Base-by-base conservation (phyloP, 1,140 invertebrate species). In the Trypoxylus dichotomus region DNA sequence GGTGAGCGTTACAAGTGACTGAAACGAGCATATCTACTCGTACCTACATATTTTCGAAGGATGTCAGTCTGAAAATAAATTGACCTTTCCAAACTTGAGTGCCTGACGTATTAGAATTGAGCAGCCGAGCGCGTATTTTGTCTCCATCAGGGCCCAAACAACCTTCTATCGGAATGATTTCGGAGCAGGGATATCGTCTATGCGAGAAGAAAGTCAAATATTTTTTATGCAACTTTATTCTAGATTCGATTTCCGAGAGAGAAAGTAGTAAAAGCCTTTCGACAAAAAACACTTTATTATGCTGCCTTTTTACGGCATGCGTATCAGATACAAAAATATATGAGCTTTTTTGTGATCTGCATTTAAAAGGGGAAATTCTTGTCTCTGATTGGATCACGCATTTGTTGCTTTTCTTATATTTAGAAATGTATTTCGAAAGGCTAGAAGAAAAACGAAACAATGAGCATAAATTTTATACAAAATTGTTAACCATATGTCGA, bases 31-130 rank as follows among this genome's bases (percentile, higher is more conserved):
- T 27, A 63, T 63, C 60, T 63, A 63, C 19, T 63, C 60, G 60
- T 63, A 63, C 60, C 60, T 73, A 42, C 71, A 73, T 73, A 42
- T 73, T 73, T 41, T 32, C 29, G 71, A 73, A 37, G 71, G 29
- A 42, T 73, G 71, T 73, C 71, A 73, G 71, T 32, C 29, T 73
- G 37, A 73, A 73, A 73, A 73, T 73, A 73, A 73, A 73, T 73
- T 73, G 71, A 73, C 71, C 71, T 73, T 73, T 73, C 71, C 71
- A 41, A 73, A 73, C 71, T 63, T 63, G 60, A 63, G 60, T 63
- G 60, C 60, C 60, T 27, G 60, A 63, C 60, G 60, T 63, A 63
- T 63, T 63, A 63, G 60, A 63, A 63, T 63, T 27, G 60, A 63
- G 60, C 60, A 63, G 60, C 25, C 5, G 25, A 63, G 60, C 60